These are phyloP conservation scores for Bujurquina vittata DNA, from an alignment of 2,113 vertebrate species.

Conservation along the genomic window DNA sequence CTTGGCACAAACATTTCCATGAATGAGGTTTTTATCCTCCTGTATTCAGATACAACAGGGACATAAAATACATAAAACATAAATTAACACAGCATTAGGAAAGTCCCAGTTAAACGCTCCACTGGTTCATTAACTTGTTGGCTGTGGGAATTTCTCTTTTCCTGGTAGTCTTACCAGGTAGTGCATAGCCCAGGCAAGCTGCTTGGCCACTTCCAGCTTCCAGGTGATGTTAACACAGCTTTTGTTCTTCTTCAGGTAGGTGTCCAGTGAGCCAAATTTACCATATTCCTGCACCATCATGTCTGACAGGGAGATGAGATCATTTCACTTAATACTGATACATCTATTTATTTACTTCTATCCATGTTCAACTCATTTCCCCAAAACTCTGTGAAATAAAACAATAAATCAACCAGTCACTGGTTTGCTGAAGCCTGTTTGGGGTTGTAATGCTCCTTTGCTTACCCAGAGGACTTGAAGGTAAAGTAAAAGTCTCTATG, in stretches of 20 bases:
- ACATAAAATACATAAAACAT: not conserved
- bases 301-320: slow-evolving; percentile 79
- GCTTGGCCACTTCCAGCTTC: slow-evolving; percentile 97
- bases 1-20: slow-evolving; percentile 96
- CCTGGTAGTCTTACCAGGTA: slow-evolving; percentile 87
- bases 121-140: not conserved
- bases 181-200: slow-evolving; percentile 96
- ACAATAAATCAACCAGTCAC: not conserved
- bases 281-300: slow-evolving; percentile 98
- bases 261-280: slow-evolving; percentile 96
- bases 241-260: slow-evolving; percentile 93
- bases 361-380: not conserved
- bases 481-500: not conserved
- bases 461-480: not conserved
- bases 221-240: slow-evolving; percentile 92
- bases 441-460: not conserved
- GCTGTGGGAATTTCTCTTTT: not conserved
- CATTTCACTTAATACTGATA: not conserved
- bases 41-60: slow-evolving; percentile 45
- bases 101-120: not conserved
- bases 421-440: not conserved
- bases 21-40: slow-evolving; percentile 93
- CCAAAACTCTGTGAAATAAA: not conserved
- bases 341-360: not conserved
- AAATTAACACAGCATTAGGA: not conserved